Conservation (phyloP, 92 coral and sea anemone species). For the Zoanthus solanderi region DNA sequence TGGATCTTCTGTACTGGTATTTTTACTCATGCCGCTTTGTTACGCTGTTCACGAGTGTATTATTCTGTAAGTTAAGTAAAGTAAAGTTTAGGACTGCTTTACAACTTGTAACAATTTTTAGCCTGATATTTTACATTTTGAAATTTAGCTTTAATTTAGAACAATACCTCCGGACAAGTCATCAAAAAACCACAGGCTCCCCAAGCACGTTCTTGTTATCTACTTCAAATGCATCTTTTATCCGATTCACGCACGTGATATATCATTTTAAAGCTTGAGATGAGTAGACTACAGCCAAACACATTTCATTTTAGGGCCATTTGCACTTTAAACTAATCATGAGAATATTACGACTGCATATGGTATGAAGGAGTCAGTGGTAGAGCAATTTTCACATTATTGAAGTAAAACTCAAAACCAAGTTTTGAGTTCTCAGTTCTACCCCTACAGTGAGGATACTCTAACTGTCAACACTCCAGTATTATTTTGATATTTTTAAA, state of each 20-base stretch:
- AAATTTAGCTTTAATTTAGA: slow-evolving; percentile 11
- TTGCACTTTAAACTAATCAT: slow-evolving; percentile 6
- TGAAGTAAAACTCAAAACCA: slow-evolving; percentile 10
- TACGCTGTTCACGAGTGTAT: slow-evolving; percentile 7
- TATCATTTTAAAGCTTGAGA: slow-evolving; percentile 5
- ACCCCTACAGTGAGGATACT: slow-evolving; percentile 17
- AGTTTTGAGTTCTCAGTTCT: slow-evolving; percentile 11
- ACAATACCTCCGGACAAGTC: slow-evolving; percentile 9
- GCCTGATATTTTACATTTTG: slow-evolving; percentile 6
- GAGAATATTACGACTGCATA: slow-evolving; percentile 4
- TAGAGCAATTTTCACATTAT: slow-evolving; percentile 2
- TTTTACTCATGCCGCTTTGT: slow-evolving; percentile 9
- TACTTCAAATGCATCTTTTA: slow-evolving; percentile 10
- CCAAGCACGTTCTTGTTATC: slow-evolving; percentile 11
- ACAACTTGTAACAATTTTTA: slow-evolving; percentile 8
- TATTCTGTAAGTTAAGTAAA: slow-evolving; percentile 12
- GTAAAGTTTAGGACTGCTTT: slow-evolving; percentile 14
- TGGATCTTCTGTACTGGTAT: slow-evolving; percentile 12
- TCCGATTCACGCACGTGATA: slow-evolving; percentile 4
- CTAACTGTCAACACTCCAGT: slow-evolving; percentile 1
- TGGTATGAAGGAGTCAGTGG: slow-evolving; percentile 6
- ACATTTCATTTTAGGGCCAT: slow-evolving; percentile 11
- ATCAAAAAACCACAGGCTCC: slow-evolving; percentile 16
- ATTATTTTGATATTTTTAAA: slow-evolving; percentile 6
- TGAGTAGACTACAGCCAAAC: slow-evolving; percentile 10